Evolutionary conservation across 2,113 vertebrate species (phyloP), one percentile per base, ranked within the genome.

Genomic region (Triplophysa dalaica): DNA sequence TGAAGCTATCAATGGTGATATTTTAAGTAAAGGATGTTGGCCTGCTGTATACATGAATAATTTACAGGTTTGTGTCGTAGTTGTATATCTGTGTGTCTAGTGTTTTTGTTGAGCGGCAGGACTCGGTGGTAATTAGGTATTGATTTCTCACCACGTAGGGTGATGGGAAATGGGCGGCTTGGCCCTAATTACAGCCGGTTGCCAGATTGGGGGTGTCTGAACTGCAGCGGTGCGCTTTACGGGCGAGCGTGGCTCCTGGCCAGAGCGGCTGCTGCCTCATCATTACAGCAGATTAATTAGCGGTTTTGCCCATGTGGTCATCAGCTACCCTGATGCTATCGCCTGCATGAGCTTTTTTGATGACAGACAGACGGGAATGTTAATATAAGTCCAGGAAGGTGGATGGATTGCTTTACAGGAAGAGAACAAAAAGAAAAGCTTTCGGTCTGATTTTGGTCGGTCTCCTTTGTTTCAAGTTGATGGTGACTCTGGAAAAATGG

Each of bases 41-140:
- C 29, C 3, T 29, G 29, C 29, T 29, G 29, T 4, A 29, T 29
- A 29, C 29, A 29, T 29, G 3, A 29, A 29, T 29, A 29, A 4
- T 4, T 29, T 29, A 29, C 29, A 6, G 33, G 33, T 38, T 38
- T 38, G 33, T 38, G 33, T 38, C 6, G 6, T 38, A 38, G 33
- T 38, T 45, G 24, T 67, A 38, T 43, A 33, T 81, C 29, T 45
- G 56, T 73, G 75, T 78, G 70, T 65, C 56, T 69, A 4, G 43
- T 64, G 26, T 16, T 54, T 70, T 24, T 58, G 38, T 45, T 24
- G 13, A 77, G 62, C 50, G 58, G 50, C 45, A 78, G 54, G 52
- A 16, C 56, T 84, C 65, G n/a, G 45, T 81, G 69, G 78, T 84
- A 86, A 83, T 85, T 83, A 85, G 81, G 84, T 85, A 85, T 85